Conservation (phyloP, 2,113 vertebrate species). For the Elgaria multicarinata region DNA sequence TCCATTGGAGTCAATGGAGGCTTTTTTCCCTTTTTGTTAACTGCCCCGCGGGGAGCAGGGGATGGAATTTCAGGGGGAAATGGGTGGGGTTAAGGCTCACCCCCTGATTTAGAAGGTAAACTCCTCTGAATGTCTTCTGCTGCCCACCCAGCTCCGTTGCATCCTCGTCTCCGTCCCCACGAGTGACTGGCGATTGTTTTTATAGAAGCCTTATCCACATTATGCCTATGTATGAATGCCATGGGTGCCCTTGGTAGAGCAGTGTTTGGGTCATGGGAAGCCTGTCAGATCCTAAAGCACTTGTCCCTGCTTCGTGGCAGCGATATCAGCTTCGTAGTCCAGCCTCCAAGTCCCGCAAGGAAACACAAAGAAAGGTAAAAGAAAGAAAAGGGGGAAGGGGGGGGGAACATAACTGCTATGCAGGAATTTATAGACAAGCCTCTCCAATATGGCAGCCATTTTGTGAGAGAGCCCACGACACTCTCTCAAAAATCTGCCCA, state of each 20-base stretch:
- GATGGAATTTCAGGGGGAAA: no score
- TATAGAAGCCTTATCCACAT: background rate
- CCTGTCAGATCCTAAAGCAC: slow-evolving; percentile 6
- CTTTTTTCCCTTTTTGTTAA: no score
- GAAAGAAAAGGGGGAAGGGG: background rate
- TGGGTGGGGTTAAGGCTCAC: no score
- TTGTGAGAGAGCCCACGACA: no score
- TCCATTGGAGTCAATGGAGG: no score
- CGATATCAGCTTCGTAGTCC: background rate
- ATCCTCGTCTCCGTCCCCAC: accelerated
- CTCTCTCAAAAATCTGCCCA: no score
- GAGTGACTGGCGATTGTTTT: background rate
- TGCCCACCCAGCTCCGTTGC: background rate
- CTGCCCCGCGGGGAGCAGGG: no score
- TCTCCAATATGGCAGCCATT: no score
- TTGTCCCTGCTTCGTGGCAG: background rate
- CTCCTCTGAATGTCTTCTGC: background rate
- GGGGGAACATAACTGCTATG: background rate
- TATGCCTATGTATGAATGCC: background rate
- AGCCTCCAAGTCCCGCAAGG: background rate
- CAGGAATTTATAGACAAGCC: background rate
- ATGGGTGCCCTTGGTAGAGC: background rate
- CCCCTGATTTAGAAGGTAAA: accelerated
- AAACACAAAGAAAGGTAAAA: background rate
- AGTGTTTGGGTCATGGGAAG: background rate